Base-by-base conservation (phyloP, 2,888 invertebrate species). In the Cantharis lateralis region DNA sequence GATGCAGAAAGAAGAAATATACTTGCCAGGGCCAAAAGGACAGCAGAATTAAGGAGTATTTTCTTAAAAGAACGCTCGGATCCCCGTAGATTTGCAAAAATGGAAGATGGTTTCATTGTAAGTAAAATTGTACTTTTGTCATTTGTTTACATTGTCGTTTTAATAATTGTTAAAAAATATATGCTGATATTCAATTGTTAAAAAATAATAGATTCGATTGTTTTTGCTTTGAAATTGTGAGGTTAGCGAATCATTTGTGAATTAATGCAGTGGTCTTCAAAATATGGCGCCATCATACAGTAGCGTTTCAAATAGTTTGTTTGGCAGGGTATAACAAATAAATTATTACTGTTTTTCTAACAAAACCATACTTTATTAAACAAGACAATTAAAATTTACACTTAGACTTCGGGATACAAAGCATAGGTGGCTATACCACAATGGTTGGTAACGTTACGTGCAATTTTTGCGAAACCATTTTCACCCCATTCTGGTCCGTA, bases 341-440 rank as follows among this genome's bases (percentile, higher is more conserved):
- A 18, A 63, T 63, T 16, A 63, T 7, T 10, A 4, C 15, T 15
- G 4, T 18, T 20, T 10, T 0, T 1, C 5, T 18, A 63, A 11
- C 9, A 63, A 18, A 64, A 16, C 2, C 4, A 20, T n/a, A 4
- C 5, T 64, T 64, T 20, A 20, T 66, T 66, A 15, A 28, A 32
- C 15, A 15, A n/a, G 10, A 71, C 18, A 13, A 32, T 32, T 13
- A 20, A 15, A 28, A 16, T 68, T 10, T n/a, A 11, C 4, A 15
- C 82, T 86, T 91, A 95, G 79, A 96, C 95, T 76, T 95, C 90
- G 11, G 97, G 97, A 89, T 95, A 97, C 84, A 94, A 94, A 80
- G 96, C 94, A 72, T 90, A 86, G 70, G 92, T 89, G 69, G 96
- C 96, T 86, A 97, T 93, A 82, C 96, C 97, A 88, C 97, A 97